These are phyloP conservation scores for Anguilla japonica DNA, from an alignment of 2,113 vertebrate species.

Conservation along the genomic window DNA sequence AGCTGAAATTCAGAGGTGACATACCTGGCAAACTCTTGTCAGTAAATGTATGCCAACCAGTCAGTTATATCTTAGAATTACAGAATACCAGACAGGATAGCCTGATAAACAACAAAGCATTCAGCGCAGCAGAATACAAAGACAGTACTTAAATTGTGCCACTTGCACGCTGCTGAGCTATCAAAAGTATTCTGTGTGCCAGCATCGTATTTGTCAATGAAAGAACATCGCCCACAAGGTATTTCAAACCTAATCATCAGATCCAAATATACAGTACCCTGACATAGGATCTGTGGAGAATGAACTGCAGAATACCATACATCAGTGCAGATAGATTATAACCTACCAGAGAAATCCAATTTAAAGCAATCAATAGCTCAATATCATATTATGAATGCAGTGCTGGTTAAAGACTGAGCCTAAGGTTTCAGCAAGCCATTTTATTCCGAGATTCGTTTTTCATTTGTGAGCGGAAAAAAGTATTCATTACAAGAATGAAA, in stretches of 20 bases:
- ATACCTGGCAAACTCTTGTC: not conserved
- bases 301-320: not conserved
- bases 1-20: not conserved
- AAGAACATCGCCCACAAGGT: not conserved
- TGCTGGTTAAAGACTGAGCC: not conserved
- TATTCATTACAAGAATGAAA: not conserved
- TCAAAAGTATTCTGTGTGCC: not conserved
- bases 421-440: not conserved
- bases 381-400: conserved; percentile 1
- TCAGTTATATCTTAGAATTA: not conserved
- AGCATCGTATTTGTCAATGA: not conserved
- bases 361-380: not conserved
- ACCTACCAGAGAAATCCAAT: conserved; percentile 6
- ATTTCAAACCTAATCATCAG: not conserved
- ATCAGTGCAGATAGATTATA: not conserved
- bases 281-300: not conserved
- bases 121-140: not conserved
- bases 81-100: not conserved
- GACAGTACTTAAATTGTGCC: not conserved
- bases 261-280: not conserved
- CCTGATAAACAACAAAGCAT: not conserved
- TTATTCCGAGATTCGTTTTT: not conserved
- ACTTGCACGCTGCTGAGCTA: too few species aligned
- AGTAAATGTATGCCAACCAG: not conserved
- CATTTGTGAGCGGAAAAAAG: not conserved